Conservation (phyloP, 2,888 invertebrate genomes). For the Crossocerus cetratus region DNA sequence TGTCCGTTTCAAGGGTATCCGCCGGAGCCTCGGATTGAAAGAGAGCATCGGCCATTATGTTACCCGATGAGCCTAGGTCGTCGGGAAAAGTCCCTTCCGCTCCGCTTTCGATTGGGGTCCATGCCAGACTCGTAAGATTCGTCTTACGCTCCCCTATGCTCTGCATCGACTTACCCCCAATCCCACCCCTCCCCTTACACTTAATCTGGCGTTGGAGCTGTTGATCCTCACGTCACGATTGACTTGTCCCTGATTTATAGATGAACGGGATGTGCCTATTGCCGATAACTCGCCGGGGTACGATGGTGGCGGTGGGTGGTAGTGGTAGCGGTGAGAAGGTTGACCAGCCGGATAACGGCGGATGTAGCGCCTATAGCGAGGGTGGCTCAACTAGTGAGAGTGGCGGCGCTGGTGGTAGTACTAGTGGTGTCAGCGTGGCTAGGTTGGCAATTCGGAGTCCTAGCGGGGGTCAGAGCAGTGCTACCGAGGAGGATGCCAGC, state of each 20-base stretch:
- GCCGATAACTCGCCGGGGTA: conserved; percentile 79
- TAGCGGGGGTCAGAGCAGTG: conserved; percentile 32
- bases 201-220: too few relatives aligned
- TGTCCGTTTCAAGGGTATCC: too few relatives aligned
- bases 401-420: conserved; percentile 41
- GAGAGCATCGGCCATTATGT: too few relatives aligned
- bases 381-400: conserved; percentile 39
- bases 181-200: too few relatives aligned
- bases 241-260: conserved; percentile 78
- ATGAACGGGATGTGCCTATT: conserved; percentile 88
- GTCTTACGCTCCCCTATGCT: too few relatives aligned
- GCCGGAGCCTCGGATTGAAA: too few relatives aligned
- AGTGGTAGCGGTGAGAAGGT: conserved; percentile 43
- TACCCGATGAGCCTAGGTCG: too few relatives aligned
- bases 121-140: too few relatives aligned
- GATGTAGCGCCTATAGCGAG: conserved; percentile 37
- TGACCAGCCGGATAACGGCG: conserved; percentile 43
- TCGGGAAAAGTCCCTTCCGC: too few relatives aligned
- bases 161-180: too few relatives aligned
- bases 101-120: too few relatives aligned
- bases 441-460: conserved; percentile 48
- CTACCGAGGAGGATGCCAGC: conserved; percentile 46
- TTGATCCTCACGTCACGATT: conserved; percentile 34
- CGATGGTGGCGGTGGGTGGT: conserved; percentile 64
- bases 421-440: conserved; percentile 47